Base-by-base conservation (phyloP, 1,140 invertebrate species). In the Drosophila insularis region DNA sequence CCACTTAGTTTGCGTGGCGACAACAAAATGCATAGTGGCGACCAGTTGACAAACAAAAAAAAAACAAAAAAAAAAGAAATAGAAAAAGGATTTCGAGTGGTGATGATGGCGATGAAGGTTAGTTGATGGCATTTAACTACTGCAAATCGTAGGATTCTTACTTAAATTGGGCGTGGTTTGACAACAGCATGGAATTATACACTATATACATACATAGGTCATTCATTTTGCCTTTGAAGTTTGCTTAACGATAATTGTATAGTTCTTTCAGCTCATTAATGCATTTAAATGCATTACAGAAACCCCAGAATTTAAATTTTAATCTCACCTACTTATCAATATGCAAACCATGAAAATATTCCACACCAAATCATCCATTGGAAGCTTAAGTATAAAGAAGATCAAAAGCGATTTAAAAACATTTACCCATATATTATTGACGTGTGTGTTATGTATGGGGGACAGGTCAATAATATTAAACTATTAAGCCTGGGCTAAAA, bases 1-100 rank as follows among this genome's bases (percentile, higher is more conserved):
- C 68, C 74, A 81, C 68, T 81, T 78, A 74, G 81, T 81, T 86
- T 66, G 74, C 63, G 14, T 37, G 63, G 58, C 67, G 71, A 56
- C 71, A 71, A 68, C 50, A 53, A 19, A 50, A 60, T 58, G 43
- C 43, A 50, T 50, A 21, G 62, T 10, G 39, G 39, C 19, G 19
- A 39, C 54, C 21, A 71, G 35, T 17, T 55, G 43, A 58, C 43
- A 35, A 35, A 55, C 31, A 55, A 31, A 2, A 54, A 21, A 14
- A 13, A 17, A n/a, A n/a, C n/a, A 55, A 55, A 55, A 31, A 2
- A 54, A 21, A 14, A 13, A 17, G 31, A 50, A 32, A 31, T 27
- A 27, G 27, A 27, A 63, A 77, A 74, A 50, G 63, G 71, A 61
- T 66, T 69, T 63, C 27, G 53, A 61, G 55, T 13, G 63, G 37